These are phyloP conservation scores for Aphyosemion australe DNA, from an alignment of 2,113 vertebrate genomes.

Conservation along the genomic window DNA sequence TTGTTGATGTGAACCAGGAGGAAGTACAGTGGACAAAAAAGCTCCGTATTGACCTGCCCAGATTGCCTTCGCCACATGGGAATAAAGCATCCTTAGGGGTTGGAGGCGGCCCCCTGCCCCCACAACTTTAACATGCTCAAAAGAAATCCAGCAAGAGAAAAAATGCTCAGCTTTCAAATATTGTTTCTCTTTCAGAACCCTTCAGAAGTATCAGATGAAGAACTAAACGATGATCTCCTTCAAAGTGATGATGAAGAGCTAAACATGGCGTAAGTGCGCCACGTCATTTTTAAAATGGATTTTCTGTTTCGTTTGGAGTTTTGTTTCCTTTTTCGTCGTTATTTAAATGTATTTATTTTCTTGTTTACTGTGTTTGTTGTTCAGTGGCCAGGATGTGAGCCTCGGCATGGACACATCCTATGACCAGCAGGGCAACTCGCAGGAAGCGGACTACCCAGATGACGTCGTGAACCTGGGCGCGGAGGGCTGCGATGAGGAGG, in stretches of 20 bases:
- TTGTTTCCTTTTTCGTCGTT: no score
- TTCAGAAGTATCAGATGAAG: conserved; percentile 94
- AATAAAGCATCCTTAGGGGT: conserved; percentile 64
- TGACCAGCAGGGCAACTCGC: conserved; percentile 79
- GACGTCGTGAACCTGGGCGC: conserved; percentile 81
- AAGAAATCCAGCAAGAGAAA: not conserved
- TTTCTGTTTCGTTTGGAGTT: not conserved
- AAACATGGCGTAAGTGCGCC: conserved; percentile 58
- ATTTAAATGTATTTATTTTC: not conserved
- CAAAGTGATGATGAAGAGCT: conserved; percentile 95
- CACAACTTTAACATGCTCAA: conserved; percentile 19
- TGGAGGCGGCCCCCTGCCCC: conserved; percentile 57
- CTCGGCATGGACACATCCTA: conserved; percentile 82
- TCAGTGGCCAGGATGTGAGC: conserved; percentile 85
- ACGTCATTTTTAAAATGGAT: not conserved
- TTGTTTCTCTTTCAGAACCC: conserved; percentile 82
- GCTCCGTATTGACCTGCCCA: conserved; percentile 67
- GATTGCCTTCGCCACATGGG: conserved; percentile 75
- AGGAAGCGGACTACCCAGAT: conserved; percentile 78
- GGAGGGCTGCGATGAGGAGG: conserved; percentile 77
- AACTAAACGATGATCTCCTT: conserved; percentile 95
- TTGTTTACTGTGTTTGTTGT: conserved; percentile 25
- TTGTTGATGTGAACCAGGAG: conserved; percentile 69
- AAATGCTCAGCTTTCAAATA: not conserved
- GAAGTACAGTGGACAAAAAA: conserved; percentile 71